Conservation (phyloP, 2,888 invertebrate species). For the Baronia brevicornis region DNA sequence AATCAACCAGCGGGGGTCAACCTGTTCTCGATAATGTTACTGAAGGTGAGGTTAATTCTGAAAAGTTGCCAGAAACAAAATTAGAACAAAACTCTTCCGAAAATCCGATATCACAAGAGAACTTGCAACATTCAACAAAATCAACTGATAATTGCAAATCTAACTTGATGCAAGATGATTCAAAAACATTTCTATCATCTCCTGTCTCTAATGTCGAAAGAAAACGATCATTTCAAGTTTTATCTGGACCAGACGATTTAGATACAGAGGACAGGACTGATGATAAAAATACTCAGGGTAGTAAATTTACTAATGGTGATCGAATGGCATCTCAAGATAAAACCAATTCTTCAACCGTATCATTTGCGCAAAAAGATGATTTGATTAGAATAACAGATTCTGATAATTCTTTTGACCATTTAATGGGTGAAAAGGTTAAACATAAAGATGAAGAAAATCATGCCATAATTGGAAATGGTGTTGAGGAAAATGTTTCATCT, state of each 20-base stretch:
- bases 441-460: slow-evolving; percentile 35
- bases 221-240: slow-evolving; percentile 60
- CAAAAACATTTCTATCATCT: slow-evolving; percentile 15
- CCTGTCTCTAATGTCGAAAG: slow-evolving; percentile 39
- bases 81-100: too few relatives aligned
- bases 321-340: slow-evolving; percentile 49
- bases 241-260: slow-evolving; percentile 55
- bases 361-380: slow-evolving; percentile 61
- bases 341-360: slow-evolving; percentile 46
- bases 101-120: too few relatives aligned
- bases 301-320: slow-evolving; percentile 36
- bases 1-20: too few relatives aligned
- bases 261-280: slow-evolving; percentile 34
- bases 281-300: slow-evolving; percentile 47
- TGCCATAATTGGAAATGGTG: too few relatives aligned
- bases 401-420: slow-evolving; percentile 40
- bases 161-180: too few relatives aligned
- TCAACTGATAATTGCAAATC: too few relatives aligned
- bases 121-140: too few relatives aligned
- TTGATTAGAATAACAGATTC: slow-evolving; percentile 51
- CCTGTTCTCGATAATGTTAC: too few relatives aligned
- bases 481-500: too few relatives aligned
- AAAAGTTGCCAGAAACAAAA: too few relatives aligned
- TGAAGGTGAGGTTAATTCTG: too few relatives aligned
- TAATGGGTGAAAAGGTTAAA: slow-evolving; percentile 55